Base-by-base conservation (phyloP, 2,797 vertebrate species). In the Remorina albescens region DNA sequence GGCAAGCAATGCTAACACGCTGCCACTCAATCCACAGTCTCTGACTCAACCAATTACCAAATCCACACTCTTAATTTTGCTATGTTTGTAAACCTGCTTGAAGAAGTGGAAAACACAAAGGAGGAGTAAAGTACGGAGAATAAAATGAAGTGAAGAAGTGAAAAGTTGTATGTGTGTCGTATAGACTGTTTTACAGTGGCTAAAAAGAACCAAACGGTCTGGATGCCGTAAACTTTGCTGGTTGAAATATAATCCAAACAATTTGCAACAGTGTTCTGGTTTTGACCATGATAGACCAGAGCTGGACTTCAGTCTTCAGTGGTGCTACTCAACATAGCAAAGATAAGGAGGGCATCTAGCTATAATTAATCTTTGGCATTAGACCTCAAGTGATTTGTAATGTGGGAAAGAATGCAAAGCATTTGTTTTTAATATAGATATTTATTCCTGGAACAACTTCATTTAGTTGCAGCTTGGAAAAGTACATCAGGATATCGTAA, bases 351-450 rank as follows among this genome's bases (percentile, higher is more conserved):
- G 81, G 67, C 57, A 47, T 32, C 50, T 15, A 41, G 83, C 82
- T 90, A 89, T 87, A 89, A 89, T 93, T 93, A 92, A 87, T 83
- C 67, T 71, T 25, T 86, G 76, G 72, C 76, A 50, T 77, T 76
- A 50, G 68, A 55, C 67, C 62, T 36, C 44, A 63, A 67, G 34
- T n/a, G 39, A 74, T 74, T 63, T 51, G 54, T 56, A 30, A 71
- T 50, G 59, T 62, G 46, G 71, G 72, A 77, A 74, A 77, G 76
- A 85, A 88, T 86, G 71, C 46, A 30, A 80, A 79, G 8, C 34
- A 73, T 87, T 85, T 80, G 67, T 77, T 87, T 82, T 88, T 62
- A 82, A 79, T 86, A 82, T 73, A 69, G 76, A 81, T 57, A 26
- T 73, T 13, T 3, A 19, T 76, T 82, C 72, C 50, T 70, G 23